Evolutionary conservation across 2,113 vertebrate genomes (phyloP).

Genomic region (Phocoena sinus): DNA sequence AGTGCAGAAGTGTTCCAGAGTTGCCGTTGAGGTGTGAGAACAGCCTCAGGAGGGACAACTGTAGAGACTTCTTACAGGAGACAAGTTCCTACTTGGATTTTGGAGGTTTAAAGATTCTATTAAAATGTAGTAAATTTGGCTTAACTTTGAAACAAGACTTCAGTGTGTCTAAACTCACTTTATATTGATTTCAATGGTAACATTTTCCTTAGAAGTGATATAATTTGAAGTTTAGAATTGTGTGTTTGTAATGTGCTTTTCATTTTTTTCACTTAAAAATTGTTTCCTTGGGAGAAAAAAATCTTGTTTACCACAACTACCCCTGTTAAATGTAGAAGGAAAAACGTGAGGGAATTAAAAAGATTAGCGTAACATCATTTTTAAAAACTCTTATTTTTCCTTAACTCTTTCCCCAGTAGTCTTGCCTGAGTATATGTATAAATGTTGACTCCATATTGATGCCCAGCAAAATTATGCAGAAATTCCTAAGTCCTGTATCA

Average conservation of each 20-base stretch:
- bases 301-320: neutral
- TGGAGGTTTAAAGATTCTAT: conserved; percentile 5
- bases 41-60: neutral
- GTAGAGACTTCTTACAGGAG: neutral
- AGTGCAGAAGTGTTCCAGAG: neutral
- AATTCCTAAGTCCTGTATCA: neutral
- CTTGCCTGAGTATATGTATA: neutral
- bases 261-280: neutral
- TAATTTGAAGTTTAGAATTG: neutral
- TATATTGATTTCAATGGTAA: conserved; percentile 6
- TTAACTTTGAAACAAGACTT: conserved; percentile 33
- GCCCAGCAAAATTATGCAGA: neutral
- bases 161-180: neutral
- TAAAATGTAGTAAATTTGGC: neutral
- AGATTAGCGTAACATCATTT: neutral
- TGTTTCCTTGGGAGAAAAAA: neutral
- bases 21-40: neutral
- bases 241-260: conserved; percentile 6
- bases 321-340: neutral
- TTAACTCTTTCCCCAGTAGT: neutral
- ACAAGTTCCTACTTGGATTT: neutral
- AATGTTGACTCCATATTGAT: neutral
- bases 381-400: neutral
- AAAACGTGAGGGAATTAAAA: neutral
- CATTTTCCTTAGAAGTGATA: conserved; percentile 31